Evolutionary conservation across 2,888 invertebrate species (phyloP).

Genomic region (Drosophila prolongata): DNA sequence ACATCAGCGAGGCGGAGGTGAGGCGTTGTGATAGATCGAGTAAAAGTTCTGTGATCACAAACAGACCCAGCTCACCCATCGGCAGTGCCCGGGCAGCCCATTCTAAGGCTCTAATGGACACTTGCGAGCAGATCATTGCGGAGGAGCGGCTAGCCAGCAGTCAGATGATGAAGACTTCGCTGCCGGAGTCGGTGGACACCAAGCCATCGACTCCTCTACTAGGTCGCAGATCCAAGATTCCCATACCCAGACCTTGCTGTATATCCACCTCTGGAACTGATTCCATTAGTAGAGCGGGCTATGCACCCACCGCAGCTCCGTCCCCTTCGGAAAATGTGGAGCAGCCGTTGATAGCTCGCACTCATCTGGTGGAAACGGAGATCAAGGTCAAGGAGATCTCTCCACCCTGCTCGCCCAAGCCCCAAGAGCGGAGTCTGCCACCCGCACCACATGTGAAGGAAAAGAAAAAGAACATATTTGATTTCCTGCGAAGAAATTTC

Average conservation of each 20-base stretch:
- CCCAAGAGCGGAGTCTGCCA: constrained; percentile 30
- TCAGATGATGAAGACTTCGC: constrained; percentile 68
- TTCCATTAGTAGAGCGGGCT: constrained; percentile 71
- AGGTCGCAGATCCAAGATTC: constrained; percentile 75
- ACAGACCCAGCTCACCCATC: constrained; percentile 68
- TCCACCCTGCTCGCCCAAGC: constrained; percentile 73
- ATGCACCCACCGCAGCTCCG: constrained; percentile 37
- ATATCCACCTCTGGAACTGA: constrained; percentile 71
- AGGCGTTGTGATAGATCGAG: constrained; percentile 50
- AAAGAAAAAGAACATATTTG: constrained; percentile 84
- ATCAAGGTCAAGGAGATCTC: constrained; percentile 82
- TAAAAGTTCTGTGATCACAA: constrained; percentile 15
- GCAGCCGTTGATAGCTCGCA: constrained; percentile 78
- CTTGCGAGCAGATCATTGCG: constrained; percentile 81
- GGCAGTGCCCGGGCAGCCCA: constrained; percentile 74
- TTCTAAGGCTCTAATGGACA: constrained; percentile 78
- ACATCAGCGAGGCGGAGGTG: constrained; percentile 63
- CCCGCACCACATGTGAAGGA: constrained; percentile 44
- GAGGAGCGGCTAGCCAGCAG: constrained; percentile 77
- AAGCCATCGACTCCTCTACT: constrained; percentile 65
- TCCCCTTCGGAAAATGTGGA: constrained; percentile 45
- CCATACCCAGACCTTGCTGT: constrained; percentile 71
- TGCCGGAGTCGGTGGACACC: constrained; percentile 51
- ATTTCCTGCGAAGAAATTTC: constrained; percentile 84
- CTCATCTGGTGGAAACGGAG: constrained; percentile 83